Evolutionary conservation across 1,140 invertebrate genomes (phyloP), one percentile per base, ranked within the genome.

Genomic region (Lasioglossum albipes): DNA sequence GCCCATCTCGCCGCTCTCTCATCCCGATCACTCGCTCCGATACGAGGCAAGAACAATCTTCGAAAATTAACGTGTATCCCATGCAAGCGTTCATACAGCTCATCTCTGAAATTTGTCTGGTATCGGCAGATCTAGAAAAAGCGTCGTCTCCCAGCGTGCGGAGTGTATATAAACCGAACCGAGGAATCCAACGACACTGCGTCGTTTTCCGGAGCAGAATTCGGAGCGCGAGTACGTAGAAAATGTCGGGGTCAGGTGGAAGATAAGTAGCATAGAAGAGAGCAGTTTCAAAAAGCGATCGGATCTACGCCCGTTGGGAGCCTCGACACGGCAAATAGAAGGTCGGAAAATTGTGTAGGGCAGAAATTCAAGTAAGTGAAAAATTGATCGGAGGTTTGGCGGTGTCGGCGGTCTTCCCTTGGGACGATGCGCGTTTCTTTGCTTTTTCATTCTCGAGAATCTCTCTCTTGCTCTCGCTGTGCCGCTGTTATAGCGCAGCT

Each of bases 381-480:
- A 88, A 87, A 89, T 89, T 88, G 87, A 87, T 86, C 87, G 82
- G 68, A 72, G 76, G 69, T 84, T 87, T 76, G 84, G 64, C 62
- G 73, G 69, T 78, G 69, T 75, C 75, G 78, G 67, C 64, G 62
- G n/a, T 61, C 59, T 36, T 83, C 84, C 75, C 78, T 41, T 22
- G 84, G 52, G 81, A 86, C 69, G 42, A 62, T 72, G 12, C 54
- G 22, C 57, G n/a, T 75, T 67, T 27, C 59, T 75, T 49, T 36
- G 12, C 31, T 42, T 59, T 66, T 27, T 45, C 49, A 5, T 18
- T 72, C 31, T 0, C 2, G 2, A 36, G 36, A 36, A 36, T 36
- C 36, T 7, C 52, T 16, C 52, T 6, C 41, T 57, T 12, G 42
- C n/a, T 9, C 2, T 71, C 36, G 6, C 27, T 18, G 13, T 27